Conservation (phyloP, 2,797 vertebrate species). For the Chrysocyon brachyurus region DNA sequence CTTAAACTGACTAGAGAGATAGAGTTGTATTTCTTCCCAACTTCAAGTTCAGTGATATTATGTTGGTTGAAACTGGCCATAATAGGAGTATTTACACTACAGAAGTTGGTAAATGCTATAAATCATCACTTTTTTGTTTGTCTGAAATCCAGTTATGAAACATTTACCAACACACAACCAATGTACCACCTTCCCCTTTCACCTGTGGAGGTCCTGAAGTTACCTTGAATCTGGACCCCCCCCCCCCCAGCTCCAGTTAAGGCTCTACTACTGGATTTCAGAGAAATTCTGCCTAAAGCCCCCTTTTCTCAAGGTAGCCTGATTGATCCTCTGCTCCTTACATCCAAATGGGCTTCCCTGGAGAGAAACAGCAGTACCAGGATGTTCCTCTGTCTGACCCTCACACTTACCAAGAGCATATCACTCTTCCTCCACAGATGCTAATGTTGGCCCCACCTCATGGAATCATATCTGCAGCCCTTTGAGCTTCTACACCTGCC, state of each 20-base stretch:
- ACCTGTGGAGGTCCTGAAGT: neutral
- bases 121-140: neutral
- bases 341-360: neutral
- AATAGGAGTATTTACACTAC: neutral
- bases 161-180: neutral
- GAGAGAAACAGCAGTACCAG: neutral
- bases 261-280: neutral
- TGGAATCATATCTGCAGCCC: neutral
- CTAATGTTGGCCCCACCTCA: neutral
- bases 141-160: neutral
- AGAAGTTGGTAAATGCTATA: neutral
- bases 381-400: neutral
- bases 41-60: neutral
- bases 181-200: neutral
- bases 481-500: neutral
- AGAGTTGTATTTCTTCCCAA: neutral
- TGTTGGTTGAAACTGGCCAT: neutral
- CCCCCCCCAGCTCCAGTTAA: neutral
- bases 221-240: neutral
- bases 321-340: neutral
- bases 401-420: neutral
- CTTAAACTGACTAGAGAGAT: neutral
- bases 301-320: neutral
- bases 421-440: neutral
- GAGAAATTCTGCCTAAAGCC: neutral